Conservation (phyloP, 2,113 vertebrate species). For the Amblyopsis rosae region DNA sequence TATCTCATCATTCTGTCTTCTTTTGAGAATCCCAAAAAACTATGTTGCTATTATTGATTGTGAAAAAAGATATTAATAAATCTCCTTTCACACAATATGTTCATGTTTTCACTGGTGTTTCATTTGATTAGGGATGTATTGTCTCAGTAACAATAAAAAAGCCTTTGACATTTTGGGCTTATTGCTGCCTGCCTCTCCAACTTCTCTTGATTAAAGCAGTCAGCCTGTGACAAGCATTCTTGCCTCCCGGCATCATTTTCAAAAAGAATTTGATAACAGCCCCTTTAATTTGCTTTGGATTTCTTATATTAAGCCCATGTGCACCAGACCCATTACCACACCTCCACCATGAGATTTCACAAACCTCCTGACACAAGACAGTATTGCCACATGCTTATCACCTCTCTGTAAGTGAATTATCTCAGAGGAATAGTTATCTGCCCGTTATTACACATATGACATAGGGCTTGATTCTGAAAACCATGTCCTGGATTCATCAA, state of each 20-base stretch:
- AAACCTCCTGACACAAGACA: conserved; percentile 18
- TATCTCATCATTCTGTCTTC: neutral
- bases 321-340: neutral
- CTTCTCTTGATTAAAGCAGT: conserved; percentile 55
- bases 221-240: conserved; percentile 25
- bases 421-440: conserved; percentile 2
- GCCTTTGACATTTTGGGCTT: conserved; percentile 50
- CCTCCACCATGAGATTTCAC: conserved; percentile 1
- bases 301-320: conserved; percentile 17
- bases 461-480: neutral
- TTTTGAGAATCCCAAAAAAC: neutral
- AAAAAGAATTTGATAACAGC: conserved; percentile 23
- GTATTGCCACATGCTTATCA: conserved; percentile 10
- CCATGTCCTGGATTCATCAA: neutral
- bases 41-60: neutral
- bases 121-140: conserved; percentile 53
- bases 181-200: conserved; percentile 59
- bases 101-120: conserved; percentile 27
- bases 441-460: neutral
- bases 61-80: conserved; percentile 24
- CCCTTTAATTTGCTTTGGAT: conserved; percentile 44
- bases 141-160: conserved; percentile 46
- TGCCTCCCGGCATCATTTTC: conserved; percentile 25
- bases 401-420: conserved; percentile 20
- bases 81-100: conserved; percentile 27